phyloP scores from a whole-genome alignment of 2,113 vertebrate genomes.

The Donacobius atricapilla region DNA sequence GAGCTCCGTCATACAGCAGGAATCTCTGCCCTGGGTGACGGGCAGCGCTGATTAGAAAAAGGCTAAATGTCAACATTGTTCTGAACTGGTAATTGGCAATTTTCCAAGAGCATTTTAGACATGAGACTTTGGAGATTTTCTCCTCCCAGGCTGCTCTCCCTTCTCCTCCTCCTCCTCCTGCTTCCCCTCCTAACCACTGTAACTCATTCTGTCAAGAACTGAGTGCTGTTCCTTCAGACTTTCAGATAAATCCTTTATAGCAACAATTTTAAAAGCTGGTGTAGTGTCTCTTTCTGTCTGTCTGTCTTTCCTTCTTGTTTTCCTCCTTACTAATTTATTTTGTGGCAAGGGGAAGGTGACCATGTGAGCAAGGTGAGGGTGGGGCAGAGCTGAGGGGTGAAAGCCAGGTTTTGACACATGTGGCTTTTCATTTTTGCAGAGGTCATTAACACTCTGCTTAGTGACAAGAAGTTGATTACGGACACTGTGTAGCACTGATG shows the following conservation, averaged over 20 bases:
- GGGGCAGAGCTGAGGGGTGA: neutral
- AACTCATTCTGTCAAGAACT: slow-evolving; percentile 58
- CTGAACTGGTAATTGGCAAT: slow-evolving; percentile 51
- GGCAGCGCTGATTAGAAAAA: slow-evolving; percentile 50
- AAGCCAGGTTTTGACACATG: slow-evolving; percentile 12
- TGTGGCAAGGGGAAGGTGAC: neutral
- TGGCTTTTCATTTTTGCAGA: slow-evolving; percentile 60
- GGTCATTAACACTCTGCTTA: slow-evolving; percentile 60
- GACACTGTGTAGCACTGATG: neutral
- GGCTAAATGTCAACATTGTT: slow-evolving; percentile 73
- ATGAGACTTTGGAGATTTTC: slow-evolving; percentile 41
- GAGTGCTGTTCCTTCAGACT: slow-evolving; percentile 57
- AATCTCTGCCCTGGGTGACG: slow-evolving; percentile 60
- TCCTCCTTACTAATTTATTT: slow-evolving; percentile 33
- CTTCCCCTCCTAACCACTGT: neutral
- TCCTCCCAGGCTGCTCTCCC: slow-evolving; percentile 40
- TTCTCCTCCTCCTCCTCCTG: neutral
- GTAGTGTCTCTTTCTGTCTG: slow-evolving; percentile 19
- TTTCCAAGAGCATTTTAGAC: slow-evolving; percentile 55
- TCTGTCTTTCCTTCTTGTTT: neutral
- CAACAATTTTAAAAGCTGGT: slow-evolving; percentile 49
- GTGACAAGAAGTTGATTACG: slow-evolving; percentile 69
- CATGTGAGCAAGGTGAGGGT: neutral
- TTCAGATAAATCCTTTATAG: slow-evolving; percentile 49
- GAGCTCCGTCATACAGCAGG: slow-evolving; percentile 20